Percentiles rank a stretch among this genome's conserved stretches.
Evolutionary conservation across 1,140 invertebrate genomes (phyloP).

Genomic region (Notospermus geniculatus): DNA sequence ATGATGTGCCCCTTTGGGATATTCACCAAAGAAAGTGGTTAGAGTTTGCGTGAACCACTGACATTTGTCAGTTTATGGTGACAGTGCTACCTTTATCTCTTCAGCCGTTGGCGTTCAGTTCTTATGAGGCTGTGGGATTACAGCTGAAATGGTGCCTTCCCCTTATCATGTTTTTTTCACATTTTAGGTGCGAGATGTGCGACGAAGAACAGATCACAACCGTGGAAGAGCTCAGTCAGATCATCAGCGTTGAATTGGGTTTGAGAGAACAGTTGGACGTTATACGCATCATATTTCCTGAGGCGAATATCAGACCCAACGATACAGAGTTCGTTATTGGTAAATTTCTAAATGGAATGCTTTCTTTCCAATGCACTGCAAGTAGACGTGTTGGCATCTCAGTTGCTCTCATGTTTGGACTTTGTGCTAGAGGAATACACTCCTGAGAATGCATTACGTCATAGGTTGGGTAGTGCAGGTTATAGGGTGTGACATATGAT

Average conservation of each 20-base stretch:
- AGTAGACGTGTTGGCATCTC: no score
- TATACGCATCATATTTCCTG: constrained; percentile 41
- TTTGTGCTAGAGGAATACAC: no score
- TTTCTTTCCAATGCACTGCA: no score
- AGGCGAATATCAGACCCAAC: constrained; percentile 34
- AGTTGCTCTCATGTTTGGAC: no score
- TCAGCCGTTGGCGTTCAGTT: no score
- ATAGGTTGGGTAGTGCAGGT: neutral
- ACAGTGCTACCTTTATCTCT: no score
- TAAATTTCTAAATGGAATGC: constrained; percentile 15
- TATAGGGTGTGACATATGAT: neutral
- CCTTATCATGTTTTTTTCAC: constrained; percentile 16
- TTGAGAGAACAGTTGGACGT: constrained; percentile 45
- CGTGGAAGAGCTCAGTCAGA: constrained; percentile 33
- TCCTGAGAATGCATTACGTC: neutral
- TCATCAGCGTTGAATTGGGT: constrained; percentile 42
- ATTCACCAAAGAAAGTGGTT: neutral
- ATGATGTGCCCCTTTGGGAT: neutral
- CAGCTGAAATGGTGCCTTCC: no score
- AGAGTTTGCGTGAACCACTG: constrained; percentile 31
- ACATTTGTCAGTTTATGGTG: no score
- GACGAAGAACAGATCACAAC: constrained; percentile 23
- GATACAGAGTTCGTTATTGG: constrained; percentile 46
- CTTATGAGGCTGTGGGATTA: no score
- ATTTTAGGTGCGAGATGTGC: constrained; percentile 29